A percentile compares a stretch with the other conserved stretches of the same genome.
These are phyloP conservation scores for Esox masquinongy DNA, from an alignment of 2,797 vertebrate genomes.

Conservation along the genomic window DNA sequence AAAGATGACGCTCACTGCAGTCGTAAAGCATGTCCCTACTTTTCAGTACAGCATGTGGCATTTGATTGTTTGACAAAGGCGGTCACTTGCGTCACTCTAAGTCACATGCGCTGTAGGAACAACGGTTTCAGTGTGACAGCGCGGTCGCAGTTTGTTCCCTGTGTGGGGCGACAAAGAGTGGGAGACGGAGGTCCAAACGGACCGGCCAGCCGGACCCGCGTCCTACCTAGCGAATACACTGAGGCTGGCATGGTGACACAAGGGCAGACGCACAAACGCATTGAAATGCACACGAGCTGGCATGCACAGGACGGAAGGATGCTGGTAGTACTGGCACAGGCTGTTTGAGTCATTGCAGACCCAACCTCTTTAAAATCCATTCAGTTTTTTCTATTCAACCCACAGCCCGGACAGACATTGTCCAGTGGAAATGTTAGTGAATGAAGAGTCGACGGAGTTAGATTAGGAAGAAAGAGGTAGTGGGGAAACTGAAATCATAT, in stretches of 20 bases:
- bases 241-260: too few relatives aligned
- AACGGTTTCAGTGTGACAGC: constrained; percentile 55
- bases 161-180: not conserved
- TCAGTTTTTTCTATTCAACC: constrained; percentile 10
- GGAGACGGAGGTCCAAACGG: constrained; percentile 41
- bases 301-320: constrained; percentile 51
- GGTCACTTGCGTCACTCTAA: constrained; percentile 42
- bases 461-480: constrained; percentile 28
- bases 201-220: constrained; percentile 26
- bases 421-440: constrained; percentile 44
- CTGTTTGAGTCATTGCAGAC: constrained; percentile 33
- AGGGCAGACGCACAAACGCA: not conserved
- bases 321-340: constrained; percentile 43
- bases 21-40: constrained; percentile 20
- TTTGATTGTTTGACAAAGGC: constrained; percentile 38
- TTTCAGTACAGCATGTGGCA: constrained; percentile 20
- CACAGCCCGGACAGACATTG: constrained; percentile 31
- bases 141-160: constrained; percentile 15
- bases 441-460: constrained; percentile 53
- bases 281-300: not conserved
- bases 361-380: constrained; percentile 29
- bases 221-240: constrained; percentile 35
- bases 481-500: not conserved
- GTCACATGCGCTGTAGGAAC: constrained; percentile 65
- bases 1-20: not conserved